These are phyloP conservation scores for Corythornis vintsioides DNA, from an alignment of 2,113 vertebrate genomes.

Conservation along the genomic window DNA sequence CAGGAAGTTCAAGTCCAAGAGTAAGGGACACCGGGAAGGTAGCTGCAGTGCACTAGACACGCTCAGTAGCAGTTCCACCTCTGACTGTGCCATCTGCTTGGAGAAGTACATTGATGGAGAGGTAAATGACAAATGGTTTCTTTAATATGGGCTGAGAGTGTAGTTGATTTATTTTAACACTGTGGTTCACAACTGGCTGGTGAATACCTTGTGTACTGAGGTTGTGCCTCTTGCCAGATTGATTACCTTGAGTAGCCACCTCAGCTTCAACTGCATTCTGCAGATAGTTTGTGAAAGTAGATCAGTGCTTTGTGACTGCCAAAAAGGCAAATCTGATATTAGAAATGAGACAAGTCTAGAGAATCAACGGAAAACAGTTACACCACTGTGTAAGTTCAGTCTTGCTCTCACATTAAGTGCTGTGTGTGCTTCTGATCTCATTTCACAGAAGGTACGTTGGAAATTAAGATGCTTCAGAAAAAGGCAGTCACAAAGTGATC, in stretches of 20 bases:
- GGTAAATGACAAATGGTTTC: slow-evolving; percentile 75
- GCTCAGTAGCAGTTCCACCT: slow-evolving; percentile 94
- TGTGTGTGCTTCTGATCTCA: background rate
- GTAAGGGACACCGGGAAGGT: slow-evolving; percentile 87
- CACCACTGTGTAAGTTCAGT: background rate
- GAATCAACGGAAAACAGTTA: background rate
- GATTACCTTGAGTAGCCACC: background rate
- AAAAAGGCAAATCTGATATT: background rate
- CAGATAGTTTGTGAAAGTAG: background rate
- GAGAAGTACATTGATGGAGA: slow-evolving; percentile 98
- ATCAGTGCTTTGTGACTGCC: background rate
- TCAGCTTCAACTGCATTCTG: background rate
- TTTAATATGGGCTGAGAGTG: background rate
- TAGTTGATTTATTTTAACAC: background rate
- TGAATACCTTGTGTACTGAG: background rate
- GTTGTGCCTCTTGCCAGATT: background rate
- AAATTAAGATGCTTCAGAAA: background rate
- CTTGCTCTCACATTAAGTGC: background rate
- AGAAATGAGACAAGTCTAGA: background rate
- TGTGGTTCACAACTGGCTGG: accelerated
- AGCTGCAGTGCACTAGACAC: slow-evolving; percentile 91
- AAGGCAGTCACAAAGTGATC: background rate
- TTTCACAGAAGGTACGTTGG: background rate
- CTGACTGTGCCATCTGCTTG: slow-evolving; percentile 98
- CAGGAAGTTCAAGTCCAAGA: slow-evolving; percentile 95